These are phyloP conservation scores for Pogonus chalceus DNA, from an alignment of 1,140 invertebrate genomes.

Conservation along the genomic window DNA sequence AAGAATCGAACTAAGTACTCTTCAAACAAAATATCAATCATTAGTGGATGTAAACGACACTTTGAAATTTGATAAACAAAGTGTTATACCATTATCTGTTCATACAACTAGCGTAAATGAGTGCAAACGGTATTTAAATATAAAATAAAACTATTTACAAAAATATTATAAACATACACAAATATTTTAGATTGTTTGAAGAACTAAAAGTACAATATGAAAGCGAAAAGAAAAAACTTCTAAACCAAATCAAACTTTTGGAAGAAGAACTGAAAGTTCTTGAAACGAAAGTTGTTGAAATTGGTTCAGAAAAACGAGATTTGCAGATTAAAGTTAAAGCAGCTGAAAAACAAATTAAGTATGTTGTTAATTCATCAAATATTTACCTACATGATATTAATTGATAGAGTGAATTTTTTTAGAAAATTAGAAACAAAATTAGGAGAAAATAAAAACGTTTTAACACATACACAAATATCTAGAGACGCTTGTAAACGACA, in stretches of 20 bases:
- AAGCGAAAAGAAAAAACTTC: constrained; percentile 41
- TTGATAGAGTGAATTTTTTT: constrained; percentile 21
- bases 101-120: constrained; percentile 48
- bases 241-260: constrained; percentile 30
- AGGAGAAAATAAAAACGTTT: constrained; percentile 35
- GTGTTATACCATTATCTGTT: constrained; percentile 42
- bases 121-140: constrained; percentile 40
- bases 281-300: constrained; percentile 22
- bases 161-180: constrained; percentile 4
- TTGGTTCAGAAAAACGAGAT: constrained; percentile 36
- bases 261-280: constrained; percentile 26
- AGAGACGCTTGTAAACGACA: constrained; percentile 43
- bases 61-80: constrained; percentile 39
- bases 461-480: constrained; percentile 39
- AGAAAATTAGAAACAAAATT: constrained; percentile 40
- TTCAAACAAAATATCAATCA: constrained; percentile 44
- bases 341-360: constrained; percentile 42
- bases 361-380: constrained; percentile 16
- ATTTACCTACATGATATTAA: constrained; percentile 8
- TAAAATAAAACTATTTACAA: constrained; percentile 4
- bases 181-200: constrained; percentile 42
- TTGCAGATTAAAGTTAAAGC: constrained; percentile 35
- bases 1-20: constrained; percentile 42
- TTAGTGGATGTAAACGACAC: constrained; percentile 41
- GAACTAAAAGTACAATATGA: constrained; percentile 51